Evolutionary conservation across 2,113 vertebrate species (phyloP), one percentile per base, ranked within the genome.

Genomic region (Nanorana parkeri): DNA sequence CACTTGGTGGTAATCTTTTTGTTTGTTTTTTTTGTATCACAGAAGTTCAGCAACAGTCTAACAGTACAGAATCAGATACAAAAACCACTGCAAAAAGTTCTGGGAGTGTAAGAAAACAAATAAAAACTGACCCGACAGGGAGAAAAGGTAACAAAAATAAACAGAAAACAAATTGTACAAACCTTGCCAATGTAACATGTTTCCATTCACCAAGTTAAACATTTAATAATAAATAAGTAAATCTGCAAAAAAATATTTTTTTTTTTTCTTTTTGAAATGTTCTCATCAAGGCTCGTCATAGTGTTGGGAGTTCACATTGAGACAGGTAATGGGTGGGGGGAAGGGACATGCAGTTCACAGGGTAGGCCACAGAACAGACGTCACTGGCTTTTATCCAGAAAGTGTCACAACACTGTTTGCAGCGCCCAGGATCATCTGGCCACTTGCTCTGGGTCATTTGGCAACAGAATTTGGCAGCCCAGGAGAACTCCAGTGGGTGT

Each of bases 1-100:
- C 95, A 95, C 92, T 95, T 94, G 94, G 95, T 96, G 95, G 94
- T 93, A 93, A 67, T 93, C 92, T 91, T 90, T 90, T 36, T 32
- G 23, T 78, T 65, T 67, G 29, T 47, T 32, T 52, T 71, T 80
- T 66, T 79, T 86, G 92, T 94, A 94, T 92, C 91, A 95, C 93
- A 94, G 90, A 93, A 85, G 88, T 91, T 93, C 89, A 94, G 91
- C 91, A 92, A 95, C 93, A 93, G 91, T 93, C 93, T 88, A 91
- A 95, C 92, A 93, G 92, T 88, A 92, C 92, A 91, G 92, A 93
- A 90, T 90, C 85, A 89, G 90, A 90, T 92, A 94, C 89, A 92
- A 93, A n/a, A 93, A 86, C 85, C 85, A 89, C 88, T 86, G 88
- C 76, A 56, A 86, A 86, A 88, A 90, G 85, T 88, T 81, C 81